Base-by-base conservation (phyloP, 2,113 vertebrate species). In the Neodontobutis hainanensis region DNA sequence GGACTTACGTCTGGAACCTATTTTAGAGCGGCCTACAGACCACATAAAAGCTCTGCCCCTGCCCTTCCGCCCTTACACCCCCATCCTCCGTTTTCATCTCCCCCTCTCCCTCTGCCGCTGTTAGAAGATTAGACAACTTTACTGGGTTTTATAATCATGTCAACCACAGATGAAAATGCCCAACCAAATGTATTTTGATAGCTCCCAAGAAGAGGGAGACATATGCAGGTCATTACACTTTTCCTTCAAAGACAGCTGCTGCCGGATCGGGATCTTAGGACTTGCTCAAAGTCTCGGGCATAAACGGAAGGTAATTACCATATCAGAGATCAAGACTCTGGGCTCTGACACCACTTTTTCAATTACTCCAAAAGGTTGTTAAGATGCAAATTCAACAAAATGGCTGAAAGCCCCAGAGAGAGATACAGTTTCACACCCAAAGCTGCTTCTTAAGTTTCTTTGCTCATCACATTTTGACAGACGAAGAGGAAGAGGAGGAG, bases 381-480 rank as follows among this genome's bases (percentile, higher is more conserved):
- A 90, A 88, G 81, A 91, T 92, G 89, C 85, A 88, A 89, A 91
- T 89, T 88, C 84, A 83, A 86, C 85, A 84, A 89, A 88, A 88
- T 90, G 87, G 72, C 77, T 71, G 69, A 85, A 87, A 67, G 40
- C 83, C 79, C 82, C 40, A 58, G 82, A 86, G 84, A 81, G 67
- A 67, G 82, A 80, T 83, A 81, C 15, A 61, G 85, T 89, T 89
- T 89, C 89, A 80, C 79, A 81, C 65, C 81, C 75, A 77, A 83
- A 83, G 81, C 83, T 56, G 72, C 77, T 79, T 84, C 81, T 83
- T 78, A 50, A 68, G 85, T 86, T 88, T 88, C 86, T 68, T 59
- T 76, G 79, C 87, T 87, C 87, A 85, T 89, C 89, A 78, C 70
- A 82, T 82, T 88, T 85, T 86, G 73, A 85, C 65, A 68, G 64